A percentile compares a stretch with the other conserved stretches of the same genome.
These are phyloP conservation scores for Drosophila longiperda DNA, from an alignment of 2,888 invertebrate genomes.

Conservation along the genomic window DNA sequence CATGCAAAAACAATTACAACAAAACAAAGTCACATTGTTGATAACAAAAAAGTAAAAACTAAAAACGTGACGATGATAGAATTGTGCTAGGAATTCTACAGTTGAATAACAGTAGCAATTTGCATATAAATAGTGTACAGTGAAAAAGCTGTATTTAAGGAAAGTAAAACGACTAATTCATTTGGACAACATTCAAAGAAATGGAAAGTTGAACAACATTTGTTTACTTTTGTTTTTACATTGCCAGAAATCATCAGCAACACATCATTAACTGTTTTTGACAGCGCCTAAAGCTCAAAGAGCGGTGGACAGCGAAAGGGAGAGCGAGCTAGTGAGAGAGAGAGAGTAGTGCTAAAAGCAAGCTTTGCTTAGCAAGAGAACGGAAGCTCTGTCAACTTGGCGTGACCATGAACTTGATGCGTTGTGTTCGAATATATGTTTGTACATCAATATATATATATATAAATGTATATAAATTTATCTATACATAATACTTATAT, in stretches of 20 bases:
- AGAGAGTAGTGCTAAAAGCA: constrained; percentile 2
- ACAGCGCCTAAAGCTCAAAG: constrained; percentile 39
- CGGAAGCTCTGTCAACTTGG: constrained; percentile 52
- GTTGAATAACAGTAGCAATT: constrained; percentile 27
- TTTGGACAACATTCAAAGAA: constrained; percentile 39
- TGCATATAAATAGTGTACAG: constrained; percentile 20
- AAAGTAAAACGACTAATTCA: background rate
- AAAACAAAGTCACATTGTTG: constrained; percentile 40
- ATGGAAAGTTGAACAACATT: constrained; percentile 60
- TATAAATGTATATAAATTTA: background rate
- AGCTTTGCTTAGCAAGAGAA: constrained; percentile 50
- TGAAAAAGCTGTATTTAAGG: constrained; percentile 18
- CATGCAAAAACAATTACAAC: constrained; percentile 40
- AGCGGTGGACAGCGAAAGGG: background rate
- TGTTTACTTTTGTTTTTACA: constrained; percentile 35
- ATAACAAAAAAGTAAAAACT: constrained; percentile 18
- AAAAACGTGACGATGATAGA: constrained; percentile 19
- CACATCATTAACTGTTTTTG: constrained; percentile 35
- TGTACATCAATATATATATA: background rate
- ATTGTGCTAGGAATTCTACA: background rate
- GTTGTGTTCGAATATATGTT: constrained; percentile 28
- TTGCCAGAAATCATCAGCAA: constrained; percentile 29
- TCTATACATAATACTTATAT: constrained; percentile 2
- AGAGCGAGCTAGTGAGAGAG: constrained; percentile 10
- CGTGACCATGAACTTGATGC: constrained; percentile 82